These are phyloP conservation scores for Geodia barretti DNA, from an alignment of 37 sponge, comb jelly and placozoan species.

Conservation along the genomic window DNA sequence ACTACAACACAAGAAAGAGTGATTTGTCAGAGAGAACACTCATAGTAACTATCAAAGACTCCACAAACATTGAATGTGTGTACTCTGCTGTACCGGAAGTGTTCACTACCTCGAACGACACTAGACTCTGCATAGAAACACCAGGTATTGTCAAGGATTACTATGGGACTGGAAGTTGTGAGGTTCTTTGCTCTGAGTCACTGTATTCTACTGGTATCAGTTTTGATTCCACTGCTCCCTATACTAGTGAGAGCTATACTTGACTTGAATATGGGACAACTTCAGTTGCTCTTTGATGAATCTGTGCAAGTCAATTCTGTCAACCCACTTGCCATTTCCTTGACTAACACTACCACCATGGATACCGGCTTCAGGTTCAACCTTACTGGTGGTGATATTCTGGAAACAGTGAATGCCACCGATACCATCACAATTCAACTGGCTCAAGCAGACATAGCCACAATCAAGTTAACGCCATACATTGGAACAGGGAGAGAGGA, in stretches of 20 bases:
- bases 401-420: constrained; percentile 16
- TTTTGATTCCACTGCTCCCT: constrained; percentile 50
- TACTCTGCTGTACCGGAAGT: constrained; percentile 45
- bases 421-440: constrained; percentile 45
- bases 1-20: neutral
- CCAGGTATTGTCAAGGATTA: constrained; percentile 35
- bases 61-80: neutral
- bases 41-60: neutral
- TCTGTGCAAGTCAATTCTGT: constrained; percentile 60
- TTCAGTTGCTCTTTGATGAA: constrained; percentile 59
- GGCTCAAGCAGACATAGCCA: constrained; percentile 39
- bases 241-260: constrained; percentile 27
- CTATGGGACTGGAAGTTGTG: constrained; percentile 21
- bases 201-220: constrained; percentile 6
- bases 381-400: constrained; percentile 23
- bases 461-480: constrained; percentile 58
- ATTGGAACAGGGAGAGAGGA: constrained; percentile 7
- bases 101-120: constrained; percentile 43
- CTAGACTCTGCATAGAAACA: neutral
- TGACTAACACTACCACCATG: constrained; percentile 6
- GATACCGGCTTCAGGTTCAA: constrained; percentile 4
- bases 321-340: constrained; percentile 28
- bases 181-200: neutral
- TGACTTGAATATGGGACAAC: constrained; percentile 44
- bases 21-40: neutral